Evolutionary conservation across 1,140 invertebrate genomes (phyloP).

Genomic region (Cryptotermes secundus): DNA sequence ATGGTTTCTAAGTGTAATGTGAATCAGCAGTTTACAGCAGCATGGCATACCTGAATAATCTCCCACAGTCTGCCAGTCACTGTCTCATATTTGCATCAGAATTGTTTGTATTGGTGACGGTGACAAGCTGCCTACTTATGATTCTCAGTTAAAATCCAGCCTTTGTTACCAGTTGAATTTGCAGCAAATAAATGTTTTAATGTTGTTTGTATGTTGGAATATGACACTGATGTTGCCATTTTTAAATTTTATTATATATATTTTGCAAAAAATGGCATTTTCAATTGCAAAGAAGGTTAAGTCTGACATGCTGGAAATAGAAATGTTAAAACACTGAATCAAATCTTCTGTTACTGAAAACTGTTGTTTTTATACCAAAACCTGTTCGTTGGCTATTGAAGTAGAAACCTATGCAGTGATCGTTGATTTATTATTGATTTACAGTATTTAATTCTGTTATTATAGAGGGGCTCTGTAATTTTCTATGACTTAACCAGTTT

Average conservation of each 20-base stretch:
- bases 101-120: not conserved
- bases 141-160: not conserved
- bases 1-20: not conserved
- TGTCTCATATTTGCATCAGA: not conserved
- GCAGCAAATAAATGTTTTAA: not conserved
- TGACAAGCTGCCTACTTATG: not conserved
- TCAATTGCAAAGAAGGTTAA: too few relatives aligned
- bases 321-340: too few relatives aligned
- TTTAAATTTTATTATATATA: constrained; percentile 13
- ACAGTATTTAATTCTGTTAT: too few relatives aligned
- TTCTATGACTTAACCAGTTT: too few relatives aligned
- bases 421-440: too few relatives aligned
- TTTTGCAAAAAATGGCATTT: not conserved
- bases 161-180: not conserved
- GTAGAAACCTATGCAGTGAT: too few relatives aligned
- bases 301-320: too few relatives aligned
- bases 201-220: not conserved
- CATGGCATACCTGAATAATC: not conserved
- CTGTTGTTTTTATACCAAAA: too few relatives aligned
- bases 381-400: too few relatives aligned
- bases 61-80: not conserved
- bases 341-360: too few relatives aligned
- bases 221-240: not conserved
- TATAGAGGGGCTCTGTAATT: too few relatives aligned
- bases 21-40: not conserved